A percentile compares a stretch with the other conserved stretches of the same genome.
phyloP scores from a whole-genome alignment of 2,113 vertebrate species.

The Diadophis punctatus region DNA sequence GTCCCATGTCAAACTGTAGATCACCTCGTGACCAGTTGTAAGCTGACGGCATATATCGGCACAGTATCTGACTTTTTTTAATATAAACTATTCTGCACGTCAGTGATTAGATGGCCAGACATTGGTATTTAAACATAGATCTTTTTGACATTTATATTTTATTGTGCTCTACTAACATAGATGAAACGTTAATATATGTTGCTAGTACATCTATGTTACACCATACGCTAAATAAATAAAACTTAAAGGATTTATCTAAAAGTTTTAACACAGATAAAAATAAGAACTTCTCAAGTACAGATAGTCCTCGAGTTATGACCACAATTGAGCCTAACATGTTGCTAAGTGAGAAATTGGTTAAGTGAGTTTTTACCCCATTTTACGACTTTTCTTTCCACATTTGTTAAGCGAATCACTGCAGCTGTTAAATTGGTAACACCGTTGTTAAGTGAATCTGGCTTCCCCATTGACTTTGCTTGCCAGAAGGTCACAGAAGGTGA shows the following conservation, averaged over 20 bases:
- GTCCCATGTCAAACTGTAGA: not conserved
- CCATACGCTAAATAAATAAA: not conserved
- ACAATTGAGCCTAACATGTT: too few species aligned
- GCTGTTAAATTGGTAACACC: too few species aligned
- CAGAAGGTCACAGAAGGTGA: too few species aligned
- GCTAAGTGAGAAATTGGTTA: too few species aligned
- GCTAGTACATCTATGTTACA: not conserved
- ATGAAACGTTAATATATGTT: not conserved
- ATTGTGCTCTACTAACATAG: not conserved
- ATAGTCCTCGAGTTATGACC: too few species aligned
- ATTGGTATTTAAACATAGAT: not conserved
- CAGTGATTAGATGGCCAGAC: not conserved
- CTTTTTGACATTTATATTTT: not conserved
- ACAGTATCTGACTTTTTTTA: not conserved
- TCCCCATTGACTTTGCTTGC: too few species aligned
- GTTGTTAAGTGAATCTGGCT: too few species aligned
- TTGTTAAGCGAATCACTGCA: too few species aligned
- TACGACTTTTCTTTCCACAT: too few species aligned
- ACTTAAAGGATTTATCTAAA: not conserved
- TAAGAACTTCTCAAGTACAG: not conserved
- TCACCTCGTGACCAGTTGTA: not conserved
- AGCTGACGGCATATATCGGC: not conserved
- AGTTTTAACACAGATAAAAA: not conserved
- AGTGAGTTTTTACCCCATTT: too few species aligned
- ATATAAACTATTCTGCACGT: not conserved